Evolutionary conservation across 37 sponge, comb jelly and placozoan genomes (phyloP), one percentile per base, ranked within the genome.

Genomic region (Cliona cf. orientalis): DNA sequence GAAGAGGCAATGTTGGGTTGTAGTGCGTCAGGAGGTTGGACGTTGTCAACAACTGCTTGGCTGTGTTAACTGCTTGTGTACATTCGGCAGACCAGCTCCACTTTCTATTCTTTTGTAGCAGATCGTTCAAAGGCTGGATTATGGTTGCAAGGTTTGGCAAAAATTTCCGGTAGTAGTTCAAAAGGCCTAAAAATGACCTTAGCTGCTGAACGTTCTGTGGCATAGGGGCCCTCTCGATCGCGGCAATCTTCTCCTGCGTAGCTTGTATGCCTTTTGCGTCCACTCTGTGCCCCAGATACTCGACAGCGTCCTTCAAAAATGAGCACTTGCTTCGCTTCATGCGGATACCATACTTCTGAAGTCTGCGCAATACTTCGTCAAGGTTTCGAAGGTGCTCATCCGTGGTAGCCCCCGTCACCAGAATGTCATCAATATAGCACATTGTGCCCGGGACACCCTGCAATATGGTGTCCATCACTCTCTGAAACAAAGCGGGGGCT

Each of bases 161-260:
- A 58, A 86, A 86, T 40, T 78, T 86, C 37, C 86, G 11, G 36
- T 84, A 75, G 26, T 84, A 82, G 41, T 57, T 72, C 64, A 82
- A 17, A 1, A 82, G 74, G 4, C 81, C 70, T 1, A 69, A 31
- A 37, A 80, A 69, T 12, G 58, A 80, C 42, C n/a, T n/a, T n/a
- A 83, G 63, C 66, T 73, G 46, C 22, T 28, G 38, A 12, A 74
- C 38, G 65, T 83, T 72, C 63, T 1, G 33, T 31, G 74, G 83
- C 14, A 29, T 2, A 2, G 85, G 85, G 2, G 77, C 76, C 66
- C 62, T 43, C 45, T 22, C 1, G 11, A 84, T 39, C 14, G 77
- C 78, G 25, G 42, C 43, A 2, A 66, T 35, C 44, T 84, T 84
- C n/a, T 36, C 22, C 21, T n/a, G 34, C 2, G 62, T 14, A 1